Evolutionary conservation across 2,113 vertebrate genomes (phyloP), one percentile per base, ranked within the genome.

Genomic region (Bufo bufo): DNA sequence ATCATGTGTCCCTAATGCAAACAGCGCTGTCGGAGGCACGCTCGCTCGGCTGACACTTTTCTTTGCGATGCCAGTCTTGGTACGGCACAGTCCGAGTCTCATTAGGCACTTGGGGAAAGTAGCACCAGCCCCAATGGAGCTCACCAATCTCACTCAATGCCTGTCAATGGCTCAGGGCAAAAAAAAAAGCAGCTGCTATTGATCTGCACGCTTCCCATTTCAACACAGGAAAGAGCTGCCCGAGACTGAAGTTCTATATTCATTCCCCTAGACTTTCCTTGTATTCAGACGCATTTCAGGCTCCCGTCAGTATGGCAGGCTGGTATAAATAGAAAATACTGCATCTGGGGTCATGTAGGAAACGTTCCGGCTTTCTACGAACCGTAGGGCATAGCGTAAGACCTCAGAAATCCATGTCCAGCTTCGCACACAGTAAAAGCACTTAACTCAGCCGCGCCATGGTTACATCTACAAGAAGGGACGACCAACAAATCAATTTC

Each of bases 171-270:
- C 66, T 23, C 13, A 11, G 20, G 12, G 58, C 65, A 59, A 74
- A 87, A 58, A 80, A 79, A 65, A 58, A 74, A 47, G 45, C 13
- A 75, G 69, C 56, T 17, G 43, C n/a, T 82, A 77, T 83, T 83
- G 79, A 77, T 88, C 79, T 82, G 43, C 56, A 50, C 56, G 63
- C 80, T 23, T 71, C 45, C 63, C 58, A 87, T 87, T 86, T 66
- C 59, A 66, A 33, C 52, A 9, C 8, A 20, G 56, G 56, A 61
- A 75, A 49, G 43, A 63, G 69, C 49, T 65, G 45, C n/a, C 43
- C 13, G 20, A 77, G 52, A 59, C 69, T 77, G 52, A 59, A 43
- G 63, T 47, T 49, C 45, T 50, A 7, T 33, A 77, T 77, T 50
- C 61, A n/a, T n/a, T 77, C 71, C 13, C 20, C 11, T 9, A 16